Base-by-base conservation (phyloP, 2,797 vertebrate species). In the Tympanoctomys barrerae region DNA sequence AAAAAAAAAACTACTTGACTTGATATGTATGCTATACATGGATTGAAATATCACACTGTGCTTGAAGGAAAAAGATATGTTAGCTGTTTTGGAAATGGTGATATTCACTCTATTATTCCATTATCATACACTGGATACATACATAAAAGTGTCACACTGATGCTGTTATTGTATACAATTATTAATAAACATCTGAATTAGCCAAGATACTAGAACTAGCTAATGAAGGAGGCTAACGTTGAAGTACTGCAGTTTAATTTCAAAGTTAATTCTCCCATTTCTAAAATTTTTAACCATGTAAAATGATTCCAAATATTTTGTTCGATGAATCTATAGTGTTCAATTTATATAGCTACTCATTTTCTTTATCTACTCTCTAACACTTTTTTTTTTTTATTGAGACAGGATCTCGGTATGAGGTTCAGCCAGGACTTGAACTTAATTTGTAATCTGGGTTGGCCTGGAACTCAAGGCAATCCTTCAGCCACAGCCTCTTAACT, bases 221-320 rank as follows among this genome's bases (percentile, higher is more conserved):
- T 84, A 77, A 88, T 75, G 9, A 93, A 73, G 4, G 16, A 61
- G 3, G 12, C 33, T 79, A n/a, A 5, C 42, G 18, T 46, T 87
- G 49, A 82, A 91, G 71, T 33, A 88, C 13, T 79, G 28, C 5
- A 86, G 12, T 89, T 39, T 95, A 31, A 14, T 81, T 83, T 92
- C 42, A 77, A 7, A 82, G 21, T 54, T 57, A 28, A 91, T 83
- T 84, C 18, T 96, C 46, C 14, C 68, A 4, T 33, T 61, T 61
- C 59, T 61, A 24, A 61, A 26, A 61, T 61, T 61, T 66, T 75
- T 77, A 81, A 64, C 88, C 46, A 31, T 12, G 54, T 85, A 57
- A 64, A 61, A 77, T 59, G 14, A 87, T 11, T 49, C 7, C 26
- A 73, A 62, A 13, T 24, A 92, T 87, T 87, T 71, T 91, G 8